phyloP scores from a whole-genome alignment of 2,888 invertebrate genomes.

The Sycophila texana region DNA sequence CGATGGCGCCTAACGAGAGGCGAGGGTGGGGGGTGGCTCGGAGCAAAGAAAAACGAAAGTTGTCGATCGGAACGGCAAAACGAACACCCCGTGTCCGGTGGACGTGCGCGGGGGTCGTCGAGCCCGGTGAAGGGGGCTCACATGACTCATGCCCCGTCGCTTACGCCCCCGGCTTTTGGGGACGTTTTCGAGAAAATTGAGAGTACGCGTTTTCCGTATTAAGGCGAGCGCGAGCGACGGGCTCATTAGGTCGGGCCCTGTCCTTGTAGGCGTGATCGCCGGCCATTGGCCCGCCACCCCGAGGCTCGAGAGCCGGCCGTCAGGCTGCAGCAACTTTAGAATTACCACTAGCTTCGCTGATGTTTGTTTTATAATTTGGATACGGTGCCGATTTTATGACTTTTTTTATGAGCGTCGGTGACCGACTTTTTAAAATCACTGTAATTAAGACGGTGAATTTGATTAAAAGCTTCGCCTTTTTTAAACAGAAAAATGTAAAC shows the following conservation, averaged over 20 bases:
- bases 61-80: constrained; percentile 64
- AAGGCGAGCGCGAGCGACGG: neutral
- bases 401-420: no score
- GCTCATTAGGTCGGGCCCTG: constrained; percentile 44
- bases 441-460: no score
- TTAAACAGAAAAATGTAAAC: no score
- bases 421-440: no score
- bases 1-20: constrained; percentile 39
- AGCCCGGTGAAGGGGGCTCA: constrained; percentile 61
- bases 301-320: neutral
- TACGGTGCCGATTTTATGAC: no score
- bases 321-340: no score
- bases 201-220: constrained; percentile 67
- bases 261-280: constrained; percentile 36
- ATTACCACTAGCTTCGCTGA: no score
- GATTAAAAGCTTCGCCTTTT: no score
- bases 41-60: constrained; percentile 69
- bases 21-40: neutral
- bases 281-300: constrained; percentile 5
- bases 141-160: constrained; percentile 69
- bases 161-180: constrained; percentile 68
- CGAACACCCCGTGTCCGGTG: constrained; percentile 62
- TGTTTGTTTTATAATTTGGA: no score
- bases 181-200: constrained; percentile 71
- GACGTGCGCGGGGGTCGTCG: constrained; percentile 65